These are phyloP conservation scores for Sinotaia quadrata DNA, from an alignment of 2,888 invertebrate species.

Conservation along the genomic window DNA sequence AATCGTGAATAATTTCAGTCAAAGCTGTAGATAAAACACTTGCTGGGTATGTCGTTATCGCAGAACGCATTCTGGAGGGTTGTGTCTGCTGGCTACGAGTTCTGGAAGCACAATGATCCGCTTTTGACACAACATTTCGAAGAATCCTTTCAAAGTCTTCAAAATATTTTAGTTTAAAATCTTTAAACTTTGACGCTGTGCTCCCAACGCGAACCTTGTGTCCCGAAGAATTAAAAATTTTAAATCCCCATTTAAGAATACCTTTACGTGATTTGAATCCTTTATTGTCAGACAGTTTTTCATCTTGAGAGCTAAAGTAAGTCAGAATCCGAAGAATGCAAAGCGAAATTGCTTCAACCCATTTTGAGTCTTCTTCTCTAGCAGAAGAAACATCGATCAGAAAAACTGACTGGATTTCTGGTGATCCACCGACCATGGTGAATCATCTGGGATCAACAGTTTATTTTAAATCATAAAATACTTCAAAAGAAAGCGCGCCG, in stretches of 20 bases:
- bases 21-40: slow-evolving; percentile 48
- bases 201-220: not conserved
- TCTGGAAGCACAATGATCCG: not conserved
- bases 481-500: slow-evolving; percentile 36
- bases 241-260: slow-evolving; percentile 57
- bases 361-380: slow-evolving; percentile 22
- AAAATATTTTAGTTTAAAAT: slow-evolving; percentile 55
- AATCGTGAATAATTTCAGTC: slow-evolving; percentile 59
- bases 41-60: slow-evolving; percentile 32
- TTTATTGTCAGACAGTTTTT: slow-evolving; percentile 25
- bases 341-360: slow-evolving; percentile 45
- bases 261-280: slow-evolving; percentile 18
- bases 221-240: slow-evolving; percentile 51
- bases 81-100: not conserved
- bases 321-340: slow-evolving; percentile 50
- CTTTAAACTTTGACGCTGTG: slow-evolving; percentile 30
- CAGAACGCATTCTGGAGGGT: slow-evolving; percentile 1
- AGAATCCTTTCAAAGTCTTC: slow-evolving; percentile 60
- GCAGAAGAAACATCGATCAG: slow-evolving; percentile 44
- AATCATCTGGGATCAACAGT: not conserved
- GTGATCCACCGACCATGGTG: slow-evolving; percentile 16
- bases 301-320: slow-evolving; percentile 40
- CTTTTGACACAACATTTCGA: slow-evolving; percentile 38
- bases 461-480: not conserved
- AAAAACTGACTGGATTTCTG: slow-evolving; percentile 45